Conservation (phyloP, 92 coral and sea anemone genomes). For the Diadumene lineata region DNA sequence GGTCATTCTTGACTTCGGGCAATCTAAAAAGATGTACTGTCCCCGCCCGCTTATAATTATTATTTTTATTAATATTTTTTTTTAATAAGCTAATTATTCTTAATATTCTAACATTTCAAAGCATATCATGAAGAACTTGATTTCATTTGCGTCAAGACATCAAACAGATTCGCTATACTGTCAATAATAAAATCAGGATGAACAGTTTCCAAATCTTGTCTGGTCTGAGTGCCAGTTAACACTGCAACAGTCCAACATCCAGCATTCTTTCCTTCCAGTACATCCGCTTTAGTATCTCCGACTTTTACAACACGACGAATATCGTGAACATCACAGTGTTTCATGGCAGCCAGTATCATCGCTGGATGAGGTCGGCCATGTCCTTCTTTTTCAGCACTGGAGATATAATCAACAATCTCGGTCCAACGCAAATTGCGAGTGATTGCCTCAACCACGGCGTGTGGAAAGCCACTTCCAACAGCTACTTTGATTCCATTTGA, state of each 20-base stretch:
- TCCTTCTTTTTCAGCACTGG: constrained; percentile 90
- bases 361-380: constrained; percentile 92
- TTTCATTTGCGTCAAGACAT: constrained; percentile 30
- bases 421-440: constrained; percentile 66
- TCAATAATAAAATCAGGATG: constrained; percentile 78
- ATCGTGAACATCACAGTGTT: constrained; percentile 53
- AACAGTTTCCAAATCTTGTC: constrained; percentile 46
- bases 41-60: too few species aligned
- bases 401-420: constrained; percentile 69
- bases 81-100: too few species aligned
- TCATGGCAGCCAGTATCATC: constrained; percentile 94
- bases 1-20: too few species aligned
- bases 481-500: constrained; percentile 70
- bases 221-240: constrained; percentile 85
- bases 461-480: constrained; percentile 97
- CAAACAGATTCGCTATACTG: constrained; percentile 69
- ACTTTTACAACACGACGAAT: constrained; percentile 72
- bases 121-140: neutral
- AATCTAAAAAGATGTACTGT: too few species aligned
- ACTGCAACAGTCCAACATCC: constrained; percentile 95
- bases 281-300: constrained; percentile 84
- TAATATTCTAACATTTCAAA: neutral
- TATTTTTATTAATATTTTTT: too few species aligned
- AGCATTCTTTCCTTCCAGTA: constrained; percentile 91
- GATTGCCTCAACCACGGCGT: constrained; percentile 76